These are phyloP conservation scores for Wasmannia auropunctata DNA, from an alignment of 1,140 invertebrate genomes.

Conservation along the genomic window DNA sequence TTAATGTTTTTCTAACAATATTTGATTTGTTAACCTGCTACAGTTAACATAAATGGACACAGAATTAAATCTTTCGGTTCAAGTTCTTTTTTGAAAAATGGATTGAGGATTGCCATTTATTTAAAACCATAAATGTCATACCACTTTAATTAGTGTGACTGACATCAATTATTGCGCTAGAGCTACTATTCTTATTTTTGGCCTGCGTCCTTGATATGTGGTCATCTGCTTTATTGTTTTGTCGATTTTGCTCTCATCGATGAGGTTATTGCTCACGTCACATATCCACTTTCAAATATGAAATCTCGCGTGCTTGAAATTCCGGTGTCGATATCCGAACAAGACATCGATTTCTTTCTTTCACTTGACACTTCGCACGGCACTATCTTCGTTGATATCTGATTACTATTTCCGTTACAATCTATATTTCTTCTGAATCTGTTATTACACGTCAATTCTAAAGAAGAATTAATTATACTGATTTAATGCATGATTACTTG, in stretches of 20 bases:
- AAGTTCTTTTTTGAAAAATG: background rate
- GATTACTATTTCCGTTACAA: conserved; percentile 40
- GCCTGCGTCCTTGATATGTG: background rate
- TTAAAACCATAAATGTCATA: background rate
- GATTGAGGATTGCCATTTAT: background rate
- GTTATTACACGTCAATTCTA: background rate
- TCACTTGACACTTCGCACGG: conserved; percentile 5
- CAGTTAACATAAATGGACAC: background rate
- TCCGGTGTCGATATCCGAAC: conserved; percentile 36
- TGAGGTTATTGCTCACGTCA: conserved; percentile 14
- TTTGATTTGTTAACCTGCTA: background rate
- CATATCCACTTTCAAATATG: conserved; percentile 42
- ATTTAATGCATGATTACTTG: background rate
- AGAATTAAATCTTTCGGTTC: background rate
- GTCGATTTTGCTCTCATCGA: conserved; percentile 26
- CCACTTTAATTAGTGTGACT: background rate
- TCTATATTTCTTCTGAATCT: background rate
- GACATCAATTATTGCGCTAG: background rate
- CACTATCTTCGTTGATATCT: conserved; percentile 22
- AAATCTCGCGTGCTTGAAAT: conserved; percentile 28
- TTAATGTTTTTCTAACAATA: background rate
- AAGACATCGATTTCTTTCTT: conserved; percentile 45
- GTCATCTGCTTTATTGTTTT: conserved; percentile 10
- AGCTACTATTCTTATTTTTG: conserved; percentile 27
- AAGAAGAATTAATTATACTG: conserved; percentile 8